phyloP scores from a whole-genome alignment of 1,140 invertebrate genomes.

The Stenopsyche tienmushanensis region DNA sequence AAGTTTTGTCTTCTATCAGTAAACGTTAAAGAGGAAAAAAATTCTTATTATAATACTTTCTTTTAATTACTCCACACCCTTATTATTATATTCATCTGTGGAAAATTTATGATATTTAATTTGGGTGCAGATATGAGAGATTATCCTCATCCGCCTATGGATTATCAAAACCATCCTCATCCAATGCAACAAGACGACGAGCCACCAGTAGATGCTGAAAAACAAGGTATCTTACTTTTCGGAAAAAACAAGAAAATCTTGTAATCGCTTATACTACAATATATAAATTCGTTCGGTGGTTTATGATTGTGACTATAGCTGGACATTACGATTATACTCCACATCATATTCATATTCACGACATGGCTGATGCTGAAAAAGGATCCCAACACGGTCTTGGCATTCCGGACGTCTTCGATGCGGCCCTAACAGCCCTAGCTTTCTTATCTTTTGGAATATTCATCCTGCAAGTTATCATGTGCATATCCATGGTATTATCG shows the following conservation, averaged over 20 bases:
- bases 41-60: too few relatives aligned
- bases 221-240: too few relatives aligned
- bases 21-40: too few relatives aligned
- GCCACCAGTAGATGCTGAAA: not conserved
- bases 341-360: constrained; percentile 27
- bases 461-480: constrained; percentile 72
- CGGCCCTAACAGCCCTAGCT: constrained; percentile 74
- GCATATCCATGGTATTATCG: constrained; percentile 64
- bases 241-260: too few relatives aligned
- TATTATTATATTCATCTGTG: not conserved
- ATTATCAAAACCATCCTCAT: not conserved
- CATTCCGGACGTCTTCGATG: constrained; percentile 72
- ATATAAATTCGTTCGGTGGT: too few relatives aligned
- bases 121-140: not conserved
- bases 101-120: not conserved
- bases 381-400: constrained; percentile 57
- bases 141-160: not conserved
- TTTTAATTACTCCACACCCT: too few relatives aligned
- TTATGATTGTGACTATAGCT: too few relatives aligned
- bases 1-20: too few relatives aligned
- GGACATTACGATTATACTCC: constrained; percentile 34
- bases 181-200: not conserved
- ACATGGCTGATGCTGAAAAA: constrained; percentile 23
- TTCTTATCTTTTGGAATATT: constrained; percentile 79
- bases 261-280: too few relatives aligned